phyloP scores from a whole-genome alignment of 2,113 vertebrate species.

The Falcunculus frontatus region DNA sequence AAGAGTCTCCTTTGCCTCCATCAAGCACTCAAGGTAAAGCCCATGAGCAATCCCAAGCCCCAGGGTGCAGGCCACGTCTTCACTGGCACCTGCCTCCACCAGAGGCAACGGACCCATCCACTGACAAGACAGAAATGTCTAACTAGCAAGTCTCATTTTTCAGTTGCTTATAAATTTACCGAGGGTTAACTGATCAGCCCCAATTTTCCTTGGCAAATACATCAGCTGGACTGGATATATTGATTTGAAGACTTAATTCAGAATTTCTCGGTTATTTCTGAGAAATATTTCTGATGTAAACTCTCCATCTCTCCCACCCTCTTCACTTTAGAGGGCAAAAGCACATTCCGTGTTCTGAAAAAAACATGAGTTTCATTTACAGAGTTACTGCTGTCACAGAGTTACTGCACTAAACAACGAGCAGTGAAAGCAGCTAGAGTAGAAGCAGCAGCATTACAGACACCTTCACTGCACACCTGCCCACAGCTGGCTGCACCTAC shows the following conservation, averaged over 20 bases:
- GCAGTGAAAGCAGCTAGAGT: not conserved
- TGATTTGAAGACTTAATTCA: slow-evolving; percentile 7
- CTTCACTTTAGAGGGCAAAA: not conserved
- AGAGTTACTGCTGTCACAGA: not conserved
- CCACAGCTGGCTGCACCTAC: not conserved
- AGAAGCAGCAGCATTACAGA: not conserved
- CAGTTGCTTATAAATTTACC: not conserved
- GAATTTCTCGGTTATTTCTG: not conserved
- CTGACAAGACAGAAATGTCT: not conserved
- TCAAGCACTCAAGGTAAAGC: not conserved
- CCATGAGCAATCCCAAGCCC: accelerated
- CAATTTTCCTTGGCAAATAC: not conserved
- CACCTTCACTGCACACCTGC: not conserved
- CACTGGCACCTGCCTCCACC: not conserved
- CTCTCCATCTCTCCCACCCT: not conserved
- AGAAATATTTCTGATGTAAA: not conserved
- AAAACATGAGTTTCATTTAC: not conserved
- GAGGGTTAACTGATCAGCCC: not conserved
- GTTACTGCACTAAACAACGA: not conserved
- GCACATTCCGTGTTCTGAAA: not conserved
- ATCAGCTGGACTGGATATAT: not conserved
- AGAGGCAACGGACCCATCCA: no score
- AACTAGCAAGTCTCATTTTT: not conserved
- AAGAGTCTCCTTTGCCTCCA: not conserved
- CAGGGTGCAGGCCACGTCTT: accelerated